Conservation (phyloP, 2,797 vertebrate species). For the Malurus splendens region DNA sequence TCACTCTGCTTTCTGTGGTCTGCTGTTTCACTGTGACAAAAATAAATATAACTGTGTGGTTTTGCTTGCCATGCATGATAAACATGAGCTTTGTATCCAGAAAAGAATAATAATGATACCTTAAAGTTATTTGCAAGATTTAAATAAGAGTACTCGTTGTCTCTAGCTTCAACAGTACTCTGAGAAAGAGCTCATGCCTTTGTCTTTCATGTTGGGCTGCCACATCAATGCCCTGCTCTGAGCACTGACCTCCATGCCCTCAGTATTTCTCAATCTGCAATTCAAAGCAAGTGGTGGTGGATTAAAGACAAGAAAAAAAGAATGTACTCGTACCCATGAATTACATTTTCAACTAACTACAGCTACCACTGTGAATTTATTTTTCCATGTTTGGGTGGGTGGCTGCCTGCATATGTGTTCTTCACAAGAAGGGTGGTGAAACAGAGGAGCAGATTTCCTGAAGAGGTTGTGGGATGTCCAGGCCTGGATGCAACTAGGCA, state of each 20-base stretch:
- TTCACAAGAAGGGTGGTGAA: neutral
- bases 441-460: neutral
- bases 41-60: accelerated
- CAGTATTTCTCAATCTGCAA: conserved; percentile 15
- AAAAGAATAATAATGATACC: neutral
- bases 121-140: neutral
- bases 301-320: conserved; percentile 22
- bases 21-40: neutral
- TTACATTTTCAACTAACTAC: neutral
- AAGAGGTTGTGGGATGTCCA: neutral
- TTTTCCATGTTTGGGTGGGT: neutral
- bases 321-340: neutral
- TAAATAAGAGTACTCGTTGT: neutral
- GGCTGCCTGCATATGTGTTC: neutral
- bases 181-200: neutral
- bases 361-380: neutral
- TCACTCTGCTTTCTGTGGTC: neutral
- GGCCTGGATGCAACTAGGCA: neutral
- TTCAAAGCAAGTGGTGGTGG: neutral
- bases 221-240: neutral
- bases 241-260: neutral
- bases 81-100: neutral
- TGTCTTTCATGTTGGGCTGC: neutral
- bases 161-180: neutral
- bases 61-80: neutral